phyloP scores from a whole-genome alignment of 2,797 vertebrate species.

The Coilia nasus region DNA sequence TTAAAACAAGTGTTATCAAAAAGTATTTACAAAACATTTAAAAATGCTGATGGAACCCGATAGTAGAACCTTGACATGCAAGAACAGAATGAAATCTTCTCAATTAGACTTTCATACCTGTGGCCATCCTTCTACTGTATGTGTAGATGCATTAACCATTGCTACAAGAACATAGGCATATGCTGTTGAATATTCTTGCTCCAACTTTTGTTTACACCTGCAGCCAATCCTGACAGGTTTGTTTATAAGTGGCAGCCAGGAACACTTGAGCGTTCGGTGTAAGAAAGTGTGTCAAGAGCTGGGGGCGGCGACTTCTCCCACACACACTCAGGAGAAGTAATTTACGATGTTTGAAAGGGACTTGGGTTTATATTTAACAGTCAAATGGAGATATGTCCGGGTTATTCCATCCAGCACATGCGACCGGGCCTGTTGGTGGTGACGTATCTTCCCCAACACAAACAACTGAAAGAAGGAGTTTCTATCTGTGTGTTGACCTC shows the following conservation, averaged over 20 bases:
- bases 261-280: background rate
- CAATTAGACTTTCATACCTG: too few relatives aligned
- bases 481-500: background rate
- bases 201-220: background rate
- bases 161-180: too few relatives aligned
- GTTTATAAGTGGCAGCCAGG: background rate
- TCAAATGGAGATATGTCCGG: background rate
- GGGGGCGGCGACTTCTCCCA: too few relatives aligned
- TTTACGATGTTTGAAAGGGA: background rate
- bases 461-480: background rate
- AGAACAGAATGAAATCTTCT: too few relatives aligned
- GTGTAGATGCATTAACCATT: too few relatives aligned
- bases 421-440: background rate
- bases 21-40: too few relatives aligned
- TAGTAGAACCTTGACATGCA: too few relatives aligned
- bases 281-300: background rate
- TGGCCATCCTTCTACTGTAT: too few relatives aligned
- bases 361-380: conserved; percentile 7
- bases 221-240: background rate
- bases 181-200: background rate
- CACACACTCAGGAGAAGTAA: background rate
- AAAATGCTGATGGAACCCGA: too few relatives aligned
- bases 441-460: background rate
- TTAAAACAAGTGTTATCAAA: too few relatives aligned
- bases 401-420: conserved; percentile 12